Percentiles rank a stretch among this genome's conserved stretches.
Evolutionary conservation across 30 jellyfish, hydroid and myxozoan species (phyloP).

Genomic region (Aurelia aurita complex sp. Pacific): DNA sequence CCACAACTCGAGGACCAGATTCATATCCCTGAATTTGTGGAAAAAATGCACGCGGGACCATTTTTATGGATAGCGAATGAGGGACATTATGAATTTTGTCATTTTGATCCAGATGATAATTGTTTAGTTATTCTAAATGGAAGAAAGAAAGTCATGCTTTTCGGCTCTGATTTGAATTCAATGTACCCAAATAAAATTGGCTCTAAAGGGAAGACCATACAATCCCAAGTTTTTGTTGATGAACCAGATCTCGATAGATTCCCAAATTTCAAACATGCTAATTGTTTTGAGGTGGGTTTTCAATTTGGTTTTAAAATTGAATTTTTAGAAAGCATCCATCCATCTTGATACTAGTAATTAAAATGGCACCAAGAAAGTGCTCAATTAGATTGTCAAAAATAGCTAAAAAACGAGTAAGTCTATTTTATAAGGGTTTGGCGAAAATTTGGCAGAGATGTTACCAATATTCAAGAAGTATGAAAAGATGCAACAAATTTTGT

Average conservation of each 20-base stretch:
- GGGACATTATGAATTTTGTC: constrained; percentile 96
- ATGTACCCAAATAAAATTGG: constrained; percentile 96
- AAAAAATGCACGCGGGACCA: constrained; percentile 96
- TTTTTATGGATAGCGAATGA: constrained; percentile 88
- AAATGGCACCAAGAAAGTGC: not conserved
- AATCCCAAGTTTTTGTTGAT: constrained; percentile 80
- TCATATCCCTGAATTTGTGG: constrained; percentile 71
- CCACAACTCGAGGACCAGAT: constrained; percentile 84
- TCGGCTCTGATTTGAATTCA: constrained; percentile 70
- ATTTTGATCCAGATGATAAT: constrained; percentile 98
- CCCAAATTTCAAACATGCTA: constrained; percentile 60
- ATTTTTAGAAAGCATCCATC: too few species aligned
- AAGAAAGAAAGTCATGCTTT: constrained; percentile 73
- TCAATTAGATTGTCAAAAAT: not conserved
- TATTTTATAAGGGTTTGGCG: too few species aligned
- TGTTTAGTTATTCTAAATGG: constrained; percentile 78
- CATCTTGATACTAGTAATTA: not conserved
- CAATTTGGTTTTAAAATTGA: not conserved
- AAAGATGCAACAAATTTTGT: too few species aligned
- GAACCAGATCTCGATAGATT: constrained; percentile 67
- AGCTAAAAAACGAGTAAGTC: not conserved
- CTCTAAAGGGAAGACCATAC: constrained; percentile 95
- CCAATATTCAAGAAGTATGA: too few species aligned
- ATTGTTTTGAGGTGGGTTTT: constrained; percentile 76
- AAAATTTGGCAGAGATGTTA: too few species aligned